phyloP scores from a whole-genome alignment of 1,140 invertebrate species.

The Dreissena rostriformis region DNA sequence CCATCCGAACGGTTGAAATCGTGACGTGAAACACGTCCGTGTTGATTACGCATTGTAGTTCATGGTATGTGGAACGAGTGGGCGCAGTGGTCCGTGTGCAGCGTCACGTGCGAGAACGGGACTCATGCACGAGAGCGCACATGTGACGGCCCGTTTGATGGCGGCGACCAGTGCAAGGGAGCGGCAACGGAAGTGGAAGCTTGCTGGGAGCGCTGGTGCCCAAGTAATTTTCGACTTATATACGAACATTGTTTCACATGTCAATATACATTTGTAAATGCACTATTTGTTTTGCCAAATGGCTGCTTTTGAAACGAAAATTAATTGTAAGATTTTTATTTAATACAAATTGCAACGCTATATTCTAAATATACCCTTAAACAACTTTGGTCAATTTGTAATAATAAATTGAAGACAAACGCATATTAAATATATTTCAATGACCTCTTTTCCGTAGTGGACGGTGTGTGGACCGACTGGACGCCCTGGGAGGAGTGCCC shows the following conservation, averaged over 20 bases:
- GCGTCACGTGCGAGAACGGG: slow-evolving; percentile 53
- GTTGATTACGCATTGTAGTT: slow-evolving; percentile 44
- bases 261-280: too few relatives aligned
- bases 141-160: slow-evolving; percentile 53
- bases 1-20: too few relatives aligned
- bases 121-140: slow-evolving; percentile 26
- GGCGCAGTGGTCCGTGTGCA: slow-evolving; percentile 53
- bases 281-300: too few relatives aligned
- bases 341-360: too few relatives aligned
- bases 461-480: slow-evolving; percentile 73
- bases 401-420: neutral
- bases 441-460: slow-evolving; percentile 56
- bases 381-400: neutral
- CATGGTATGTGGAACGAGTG: slow-evolving; percentile 60
- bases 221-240: slow-evolving; percentile 15
- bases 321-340: too few relatives aligned
- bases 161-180: slow-evolving; percentile 44
- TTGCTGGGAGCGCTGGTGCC: slow-evolving; percentile 46
- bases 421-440: too few relatives aligned
- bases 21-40: too few relatives aligned
- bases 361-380: neutral
- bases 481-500: slow-evolving; percentile 66
- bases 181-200: neutral
- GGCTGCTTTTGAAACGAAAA: too few relatives aligned
- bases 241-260: too few relatives aligned